These are phyloP conservation scores for Thalassarche chlororhynchos DNA, from an alignment of 2,113 vertebrate species.

Conservation along the genomic window DNA sequence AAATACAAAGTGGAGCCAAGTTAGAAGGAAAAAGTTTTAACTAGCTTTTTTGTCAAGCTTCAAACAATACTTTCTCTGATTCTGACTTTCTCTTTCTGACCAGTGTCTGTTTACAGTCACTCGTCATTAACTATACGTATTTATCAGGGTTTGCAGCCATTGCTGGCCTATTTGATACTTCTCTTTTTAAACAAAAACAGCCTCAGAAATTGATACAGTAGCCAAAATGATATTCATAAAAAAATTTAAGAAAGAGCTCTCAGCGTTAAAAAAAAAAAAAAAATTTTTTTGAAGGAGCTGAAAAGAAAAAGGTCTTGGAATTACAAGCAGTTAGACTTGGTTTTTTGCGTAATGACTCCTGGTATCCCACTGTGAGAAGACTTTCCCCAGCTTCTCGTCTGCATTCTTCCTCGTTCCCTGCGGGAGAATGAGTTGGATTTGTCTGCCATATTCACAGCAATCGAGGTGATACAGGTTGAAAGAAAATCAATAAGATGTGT, in stretches of 20 bases:
- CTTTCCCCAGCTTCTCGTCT: slow-evolving; percentile 77
- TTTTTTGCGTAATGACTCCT: slow-evolving; percentile 85
- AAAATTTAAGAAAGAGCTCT: slow-evolving; percentile 88
- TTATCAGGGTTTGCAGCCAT: slow-evolving; percentile 19
- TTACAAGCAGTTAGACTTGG: slow-evolving; percentile 81
- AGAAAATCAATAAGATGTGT: slow-evolving; percentile 98
- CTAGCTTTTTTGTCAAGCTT: slow-evolving; percentile 59
- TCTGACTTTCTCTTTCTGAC: slow-evolving; percentile 47
- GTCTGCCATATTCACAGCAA: slow-evolving; percentile 92
- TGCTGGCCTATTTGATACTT: slow-evolving; percentile 50
- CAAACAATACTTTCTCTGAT: slow-evolving; percentile 58
- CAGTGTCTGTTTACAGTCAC: slow-evolving; percentile 56
- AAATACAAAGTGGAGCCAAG: slow-evolving; percentile 50
- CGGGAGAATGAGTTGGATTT: slow-evolving; percentile 88
- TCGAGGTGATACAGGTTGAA: slow-evolving; percentile 94
- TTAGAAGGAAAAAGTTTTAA: slow-evolving; percentile 64
- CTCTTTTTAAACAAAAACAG: slow-evolving; percentile 82
- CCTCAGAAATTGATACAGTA: slow-evolving; percentile 78
- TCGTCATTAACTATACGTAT: slow-evolving; percentile 7
- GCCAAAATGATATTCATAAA: slow-evolving; percentile 88
- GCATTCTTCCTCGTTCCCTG: slow-evolving; percentile 80
- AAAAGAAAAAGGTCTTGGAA: slow-evolving; percentile 75
- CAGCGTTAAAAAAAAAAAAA: slow-evolving; percentile 65
- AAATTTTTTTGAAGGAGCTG: slow-evolving; percentile 75
- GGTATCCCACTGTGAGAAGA: slow-evolving; percentile 78